Conservation (phyloP, 2,888 invertebrate genomes). For the Melanophora roralis region DNA sequence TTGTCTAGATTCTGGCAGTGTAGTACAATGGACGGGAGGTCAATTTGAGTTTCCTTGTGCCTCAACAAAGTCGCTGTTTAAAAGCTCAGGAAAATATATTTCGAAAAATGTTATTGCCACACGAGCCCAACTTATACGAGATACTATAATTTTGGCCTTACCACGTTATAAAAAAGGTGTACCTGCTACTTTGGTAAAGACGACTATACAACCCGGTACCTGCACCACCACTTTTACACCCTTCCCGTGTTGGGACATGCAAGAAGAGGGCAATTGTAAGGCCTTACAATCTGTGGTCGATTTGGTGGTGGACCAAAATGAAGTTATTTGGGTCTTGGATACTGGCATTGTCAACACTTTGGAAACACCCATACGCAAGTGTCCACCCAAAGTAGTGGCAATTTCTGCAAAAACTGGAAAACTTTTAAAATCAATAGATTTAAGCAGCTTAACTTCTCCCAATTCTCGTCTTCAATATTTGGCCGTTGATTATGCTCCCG, state of each 20-base stretch:
- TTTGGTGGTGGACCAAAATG: constrained; percentile 80
- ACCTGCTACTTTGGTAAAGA: constrained; percentile 82
- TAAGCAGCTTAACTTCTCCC: constrained; percentile 80
- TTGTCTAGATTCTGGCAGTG: constrained; percentile 64
- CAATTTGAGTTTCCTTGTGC: constrained; percentile 78
- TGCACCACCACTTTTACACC: constrained; percentile 79
- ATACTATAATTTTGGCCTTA: constrained; percentile 79
- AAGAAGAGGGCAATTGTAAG: constrained; percentile 82
- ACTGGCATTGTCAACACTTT: constrained; percentile 84
- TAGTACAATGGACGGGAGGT: constrained; percentile 77
- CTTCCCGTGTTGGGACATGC: constrained; percentile 82
- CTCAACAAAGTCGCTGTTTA: constrained; percentile 79
- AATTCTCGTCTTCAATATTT: constrained; percentile 84
- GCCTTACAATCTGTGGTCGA: constrained; percentile 85
- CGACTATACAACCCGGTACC: constrained; percentile 77
- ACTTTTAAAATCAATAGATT: constrained; percentile 81
- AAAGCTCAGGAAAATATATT: constrained; percentile 79
- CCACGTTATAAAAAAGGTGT: constrained; percentile 82
- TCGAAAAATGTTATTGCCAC: constrained; percentile 81
- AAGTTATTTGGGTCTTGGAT: constrained; percentile 85
- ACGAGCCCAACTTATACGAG: constrained; percentile 79
- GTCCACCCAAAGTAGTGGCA: constrained; percentile 84
- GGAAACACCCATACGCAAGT: constrained; percentile 81
- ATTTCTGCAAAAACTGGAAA: constrained; percentile 81
- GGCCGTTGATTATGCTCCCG: constrained; percentile 82